Base-by-base conservation (phyloP, 2,888 invertebrate species). In the Bimastos eiseni region DNA sequence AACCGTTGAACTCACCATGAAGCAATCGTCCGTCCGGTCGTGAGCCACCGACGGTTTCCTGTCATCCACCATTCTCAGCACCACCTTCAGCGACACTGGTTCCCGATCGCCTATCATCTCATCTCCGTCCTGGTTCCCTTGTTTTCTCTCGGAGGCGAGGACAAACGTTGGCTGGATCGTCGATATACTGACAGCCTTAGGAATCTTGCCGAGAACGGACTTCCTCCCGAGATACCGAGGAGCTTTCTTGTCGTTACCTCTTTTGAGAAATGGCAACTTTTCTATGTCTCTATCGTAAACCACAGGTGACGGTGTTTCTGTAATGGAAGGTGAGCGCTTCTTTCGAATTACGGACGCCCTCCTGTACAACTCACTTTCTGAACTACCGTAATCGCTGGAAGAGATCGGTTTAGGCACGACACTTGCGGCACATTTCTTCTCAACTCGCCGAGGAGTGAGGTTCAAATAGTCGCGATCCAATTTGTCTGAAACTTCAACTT, bases 131-230 rank as follows among this genome's bases (percentile, higher is more conserved):
- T 86, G 86, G 86, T 36, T 37, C 37, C 37, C 86, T 86, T 34
- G 34, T 86, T 86, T 86, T 24, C 34, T 86, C 33, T 21, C 37
- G 11, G 86, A 17, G n/a, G 86, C 37, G 5, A 86, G 86, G 21
- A 86, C 86, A 24, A 86, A 86, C 36, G 86, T 86, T 24, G 86
- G 86, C 17, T 36, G 86, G 37, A 86, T 86, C 17, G 86, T 86
- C 86, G 86, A 86, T 30, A 86, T 86, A 36, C 86, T 86, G 24
- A 86, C 86, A 19, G 37, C 86, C n/a, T 36, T 34, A 4, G 86
- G 86, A 36, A 86, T 34, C 37, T 86, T 86, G 21, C 34, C 36
- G 36, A 34, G 36, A 86, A 33, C 34, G 5, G 86, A 36, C 24
- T 37, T 86, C 36, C 36, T 34, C 36, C 36, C 36, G 36, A 37